Percentiles rank a stretch among this genome's conserved stretches.
phyloP scores from a whole-genome alignment of 2,797 vertebrate species.

The Ficedula albicollis region DNA sequence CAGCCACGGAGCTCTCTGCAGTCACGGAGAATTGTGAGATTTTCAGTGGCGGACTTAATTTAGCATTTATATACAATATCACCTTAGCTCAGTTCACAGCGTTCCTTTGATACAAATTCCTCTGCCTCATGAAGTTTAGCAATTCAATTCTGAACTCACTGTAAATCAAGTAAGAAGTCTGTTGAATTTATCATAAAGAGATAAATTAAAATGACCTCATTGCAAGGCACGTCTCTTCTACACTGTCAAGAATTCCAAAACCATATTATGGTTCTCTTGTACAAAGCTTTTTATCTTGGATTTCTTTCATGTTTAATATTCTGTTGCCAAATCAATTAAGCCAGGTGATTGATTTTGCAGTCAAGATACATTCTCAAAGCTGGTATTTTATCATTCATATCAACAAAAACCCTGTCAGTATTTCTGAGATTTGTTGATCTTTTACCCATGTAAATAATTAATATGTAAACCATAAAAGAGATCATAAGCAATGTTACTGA shows the following conservation, averaged over 20 bases:
- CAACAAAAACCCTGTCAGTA: neutral
- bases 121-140: neutral
- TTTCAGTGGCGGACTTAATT: neutral
- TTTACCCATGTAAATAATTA: neutral
- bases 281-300: neutral
- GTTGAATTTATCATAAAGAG: neutral
- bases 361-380: neutral
- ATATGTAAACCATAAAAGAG: neutral
- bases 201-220: neutral
- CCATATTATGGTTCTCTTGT: neutral
- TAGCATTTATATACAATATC: neutral
- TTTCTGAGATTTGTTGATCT: neutral
- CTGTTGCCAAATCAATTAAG: conserved; percentile 12
- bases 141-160: neutral
- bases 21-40: neutral
- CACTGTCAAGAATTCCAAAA: neutral
- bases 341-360: neutral
- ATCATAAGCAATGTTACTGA: neutral
- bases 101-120: neutral
- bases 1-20: neutral
- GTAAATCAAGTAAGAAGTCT: neutral
- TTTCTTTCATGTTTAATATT: neutral
- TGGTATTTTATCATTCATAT: neutral
- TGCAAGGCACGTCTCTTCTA: neutral
- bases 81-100: neutral